Evolutionary conservation across 35 echinoderm and acorn worm genomes (phyloP), one percentile per base, ranked within the genome.

Genomic region (Diadema setosum): DNA sequence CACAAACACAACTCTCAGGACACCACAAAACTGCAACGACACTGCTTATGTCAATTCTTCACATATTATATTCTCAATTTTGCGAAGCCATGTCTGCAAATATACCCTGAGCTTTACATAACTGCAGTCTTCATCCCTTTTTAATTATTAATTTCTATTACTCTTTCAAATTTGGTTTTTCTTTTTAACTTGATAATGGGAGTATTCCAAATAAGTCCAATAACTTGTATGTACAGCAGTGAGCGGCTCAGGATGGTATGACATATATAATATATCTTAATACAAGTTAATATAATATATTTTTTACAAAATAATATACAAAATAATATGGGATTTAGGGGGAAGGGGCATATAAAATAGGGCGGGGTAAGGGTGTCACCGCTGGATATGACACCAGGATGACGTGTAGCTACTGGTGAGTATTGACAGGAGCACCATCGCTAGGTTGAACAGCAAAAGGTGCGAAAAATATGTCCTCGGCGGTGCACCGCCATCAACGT

Each of bases 381-480:
- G 73, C 18, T 78, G 33, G 20, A 78, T 44, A 41, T 78, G 73
- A 24, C 73, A 78, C 73, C 73, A 78, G 24, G 73, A 78, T 8
- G 73, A 78, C 40, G 20, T 78, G 44, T 78, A 78, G 30, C 73
- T 78, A 78, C 73, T 78, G 73, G 44, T 78, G 39, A 78, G 40
- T 78, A 78, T 78, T 39, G 73, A 78, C 35, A 78, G 34, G 2
- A 78, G 73, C 25, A 44, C 40, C 73, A 78, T 44, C 24, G 73
- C 40, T 78, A 78, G 73, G 73, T 78, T 78, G 73, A 78, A 39
- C 33, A 41, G 40, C 25, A 78, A n/a, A 36, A 41, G 33, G 37
- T 44, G 73, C 39, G 44, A 78, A 41, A 78, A 83, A 83, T 35
- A 83, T 33, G 90, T 92, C 73, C 90, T 92, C 39, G 90, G 65